Evolutionary conservation across 2,113 vertebrate genomes (phyloP).

Genomic region (Poecilia latipinna): DNA sequence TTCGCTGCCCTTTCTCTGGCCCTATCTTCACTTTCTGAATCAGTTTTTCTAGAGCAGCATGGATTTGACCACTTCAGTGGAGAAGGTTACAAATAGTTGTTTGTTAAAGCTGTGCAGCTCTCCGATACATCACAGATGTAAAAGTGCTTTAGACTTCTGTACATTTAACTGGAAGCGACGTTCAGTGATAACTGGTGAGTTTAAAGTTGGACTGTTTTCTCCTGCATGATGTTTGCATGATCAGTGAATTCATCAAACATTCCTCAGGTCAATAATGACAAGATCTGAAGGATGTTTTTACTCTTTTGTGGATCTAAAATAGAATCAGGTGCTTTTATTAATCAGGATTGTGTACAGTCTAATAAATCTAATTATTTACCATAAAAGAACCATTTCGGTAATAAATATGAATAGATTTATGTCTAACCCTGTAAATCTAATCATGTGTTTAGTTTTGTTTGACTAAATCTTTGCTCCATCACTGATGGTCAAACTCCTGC

Average conservation of each 20-base stretch:
- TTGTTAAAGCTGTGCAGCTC: constrained; percentile 10
- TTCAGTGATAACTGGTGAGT: too few relatives aligned
- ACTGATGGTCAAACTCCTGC: constrained; percentile 26
- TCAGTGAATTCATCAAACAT: too few relatives aligned
- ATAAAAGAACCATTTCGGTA: not conserved
- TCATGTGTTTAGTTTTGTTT: not conserved
- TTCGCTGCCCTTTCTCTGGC: constrained; percentile 1
- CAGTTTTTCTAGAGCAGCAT: constrained; percentile 21
- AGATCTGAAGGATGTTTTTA: too few relatives aligned
- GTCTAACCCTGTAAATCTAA: not conserved
- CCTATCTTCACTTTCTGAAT: not conserved
- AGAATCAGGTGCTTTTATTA: not conserved
- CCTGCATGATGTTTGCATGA: too few relatives aligned
- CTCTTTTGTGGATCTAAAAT: too few relatives aligned
- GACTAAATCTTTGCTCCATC: constrained; percentile 29
- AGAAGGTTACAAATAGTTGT: constrained; percentile 35
- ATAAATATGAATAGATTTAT: constrained; percentile 23
- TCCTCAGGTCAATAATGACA: too few relatives aligned
- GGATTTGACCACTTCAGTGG: constrained; percentile 6
- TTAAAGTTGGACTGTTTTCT: too few relatives aligned
- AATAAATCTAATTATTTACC: constrained; percentile 10
- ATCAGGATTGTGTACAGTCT: too few relatives aligned
- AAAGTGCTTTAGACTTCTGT: not conserved
- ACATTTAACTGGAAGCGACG: not conserved
- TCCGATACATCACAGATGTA: not conserved